Evolutionary conservation across 2,113 vertebrate genomes (phyloP).

Genomic region (Rhinopomastus cyanomelas): DNA sequence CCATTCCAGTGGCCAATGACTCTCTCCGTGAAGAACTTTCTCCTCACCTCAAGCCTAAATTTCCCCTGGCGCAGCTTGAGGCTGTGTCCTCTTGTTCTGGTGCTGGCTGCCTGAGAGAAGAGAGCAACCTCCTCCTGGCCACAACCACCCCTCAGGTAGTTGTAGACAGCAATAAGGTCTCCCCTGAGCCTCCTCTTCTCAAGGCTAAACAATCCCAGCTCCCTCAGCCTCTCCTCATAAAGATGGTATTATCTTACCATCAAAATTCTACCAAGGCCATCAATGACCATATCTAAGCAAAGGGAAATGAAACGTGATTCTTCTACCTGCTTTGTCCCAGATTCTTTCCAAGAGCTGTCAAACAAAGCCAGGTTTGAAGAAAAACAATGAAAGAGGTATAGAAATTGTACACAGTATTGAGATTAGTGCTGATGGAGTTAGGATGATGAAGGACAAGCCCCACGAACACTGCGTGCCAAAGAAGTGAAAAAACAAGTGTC

Average conservation of each 20-base stretch:
- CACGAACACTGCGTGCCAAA: rapidly evolving
- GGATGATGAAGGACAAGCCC: not conserved
- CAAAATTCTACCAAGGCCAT: not conserved
- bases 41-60: too few relatives aligned
- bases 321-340: not conserved
- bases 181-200: too few relatives aligned
- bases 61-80: too few relatives aligned
- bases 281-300: not conserved
- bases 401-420: not conserved
- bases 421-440: not conserved
- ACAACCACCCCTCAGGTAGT: too few relatives aligned
- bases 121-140: too few relatives aligned
- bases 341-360: not conserved
- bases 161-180: too few relatives aligned
- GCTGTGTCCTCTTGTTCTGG: too few relatives aligned
- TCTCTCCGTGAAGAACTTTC: too few relatives aligned
- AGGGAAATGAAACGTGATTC: not conserved
- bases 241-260: not conserved
- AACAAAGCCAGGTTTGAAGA: not conserved
- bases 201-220: too few relatives aligned
- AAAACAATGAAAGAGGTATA: not conserved
- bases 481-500: not conserved
- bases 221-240: too few relatives aligned
- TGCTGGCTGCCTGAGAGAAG: too few relatives aligned
- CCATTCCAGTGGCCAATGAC: too few relatives aligned